Evolutionary conservation across 2,113 vertebrate genomes (phyloP), one percentile per base, ranked within the genome.

Genomic region (Eleginops maclovinus): DNA sequence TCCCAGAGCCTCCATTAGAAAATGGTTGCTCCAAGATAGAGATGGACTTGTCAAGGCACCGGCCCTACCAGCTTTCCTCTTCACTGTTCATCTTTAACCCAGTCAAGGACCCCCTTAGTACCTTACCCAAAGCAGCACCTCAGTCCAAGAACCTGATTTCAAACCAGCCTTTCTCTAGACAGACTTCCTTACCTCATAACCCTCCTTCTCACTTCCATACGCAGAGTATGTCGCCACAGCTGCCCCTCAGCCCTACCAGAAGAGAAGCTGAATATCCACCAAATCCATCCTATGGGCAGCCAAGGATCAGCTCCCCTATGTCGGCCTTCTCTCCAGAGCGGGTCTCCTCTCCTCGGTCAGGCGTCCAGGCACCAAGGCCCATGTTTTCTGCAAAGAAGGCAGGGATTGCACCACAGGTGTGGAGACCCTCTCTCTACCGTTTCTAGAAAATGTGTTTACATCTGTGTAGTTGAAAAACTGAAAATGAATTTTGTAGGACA

Each of bases 391-490:
- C 98, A 82, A 95, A 95, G 91, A 97, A 94, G 4, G 96, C 95
- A 2, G 98, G 98, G 66, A 96, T 99, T 61, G 94, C 96, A 88
- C 93, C 97, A 3, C 98, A 99, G 97, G 98, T 99, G 97, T 99
- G 98, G 98, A 99, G 94, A 92, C 98, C 98, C 83, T 96, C 95
- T 86, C 94, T 95, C 87, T 97, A 94, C 78, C 95, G 94, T 91
- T 97, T 96, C 84, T 91, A 90, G 77, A 65, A 88, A 92, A 93
- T 0, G 15, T 61, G 46, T 84, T 67, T 61, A 75, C 69, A 82
- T 44, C 47, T 69, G 60, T 51, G 9, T 36, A 19, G 19, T 67
- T 70, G 50, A 4, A 59, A 70, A 74, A 78, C 13, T 59, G 44
- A 68, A 49, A 54, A 43, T 49, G 15, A 60, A 50, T 71, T 69